Percentiles rank a stretch among this genome's conserved stretches.
Conservation (phyloP, 37 sponge, comb jelly and placozoan species). For the Bolinopsis microptera region DNA sequence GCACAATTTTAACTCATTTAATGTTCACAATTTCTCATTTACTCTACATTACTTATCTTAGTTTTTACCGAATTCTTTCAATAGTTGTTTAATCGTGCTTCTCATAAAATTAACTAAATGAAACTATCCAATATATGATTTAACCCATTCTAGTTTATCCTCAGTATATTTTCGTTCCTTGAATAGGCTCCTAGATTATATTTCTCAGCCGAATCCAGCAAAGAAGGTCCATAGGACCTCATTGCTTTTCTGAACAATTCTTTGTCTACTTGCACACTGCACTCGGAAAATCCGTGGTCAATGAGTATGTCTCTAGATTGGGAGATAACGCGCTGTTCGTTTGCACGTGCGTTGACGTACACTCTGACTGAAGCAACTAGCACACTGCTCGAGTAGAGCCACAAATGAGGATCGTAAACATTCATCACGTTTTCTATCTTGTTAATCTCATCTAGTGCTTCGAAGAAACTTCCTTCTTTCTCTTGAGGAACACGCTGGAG, state of each 20-base stretch:
- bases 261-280: constrained; percentile 92
- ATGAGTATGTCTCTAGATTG: constrained; percentile 76
- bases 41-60: no score
- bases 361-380: constrained; percentile 82
- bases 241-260: constrained; percentile 72
- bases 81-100: no score
- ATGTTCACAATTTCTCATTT: no score
- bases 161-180: constrained; percentile 37
- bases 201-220: constrained; percentile 57
- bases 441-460: constrained; percentile 76
- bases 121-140: neutral
- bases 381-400: constrained; percentile 77
- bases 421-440: constrained; percentile 79
- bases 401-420: constrained; percentile 82
- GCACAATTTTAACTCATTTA: no score
- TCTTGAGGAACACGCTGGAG: constrained; percentile 79
- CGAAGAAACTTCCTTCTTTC: constrained; percentile 66
- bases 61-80: no score
- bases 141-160: neutral
- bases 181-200: constrained; percentile 16
- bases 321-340: constrained; percentile 82
- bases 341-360: constrained; percentile 73
- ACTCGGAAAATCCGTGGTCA: constrained; percentile 73
- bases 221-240: constrained; percentile 39
- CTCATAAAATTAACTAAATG: no score